These are phyloP conservation scores for Climacteris rufus DNA, from an alignment of 2,113 vertebrate genomes.

Conservation along the genomic window DNA sequence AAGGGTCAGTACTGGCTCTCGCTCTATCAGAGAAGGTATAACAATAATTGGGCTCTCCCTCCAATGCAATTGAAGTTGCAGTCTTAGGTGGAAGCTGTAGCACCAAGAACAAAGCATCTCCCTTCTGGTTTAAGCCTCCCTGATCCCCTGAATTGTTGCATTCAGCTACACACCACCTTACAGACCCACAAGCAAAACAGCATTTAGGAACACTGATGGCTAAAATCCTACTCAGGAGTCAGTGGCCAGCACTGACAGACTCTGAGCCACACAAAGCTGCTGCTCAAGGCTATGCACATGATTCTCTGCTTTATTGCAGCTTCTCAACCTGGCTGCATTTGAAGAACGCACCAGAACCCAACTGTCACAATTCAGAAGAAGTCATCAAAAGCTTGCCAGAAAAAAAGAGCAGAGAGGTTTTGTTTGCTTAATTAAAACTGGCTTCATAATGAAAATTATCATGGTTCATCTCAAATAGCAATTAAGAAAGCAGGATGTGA, in stretches of 20 bases:
- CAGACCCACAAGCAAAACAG: neutral
- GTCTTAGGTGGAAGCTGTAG: neutral
- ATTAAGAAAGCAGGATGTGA: conserved; percentile 46
- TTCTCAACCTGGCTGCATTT: neutral
- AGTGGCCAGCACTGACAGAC: neutral
- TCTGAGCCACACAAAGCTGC: neutral
- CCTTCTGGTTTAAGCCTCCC: neutral
- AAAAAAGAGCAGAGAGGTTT: neutral
- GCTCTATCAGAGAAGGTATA: neutral
- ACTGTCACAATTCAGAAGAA: neutral
- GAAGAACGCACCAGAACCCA: neutral
- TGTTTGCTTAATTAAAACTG: conserved; percentile 49
- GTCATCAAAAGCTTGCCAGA: neutral
- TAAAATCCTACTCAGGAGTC: neutral
- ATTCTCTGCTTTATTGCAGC: neutral
- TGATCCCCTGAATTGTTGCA: neutral
- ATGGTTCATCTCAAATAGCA: conserved; percentile 27
- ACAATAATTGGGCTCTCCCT: neutral
- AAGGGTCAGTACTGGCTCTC: neutral
- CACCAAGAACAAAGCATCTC: neutral
- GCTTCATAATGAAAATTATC: conserved; percentile 24
- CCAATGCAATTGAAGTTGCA: neutral
- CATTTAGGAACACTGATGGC: too few species aligned
- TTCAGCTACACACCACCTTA: neutral
- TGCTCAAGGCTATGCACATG: neutral